Evolutionary conservation across 2,888 invertebrate genomes (phyloP).

Genomic region (Piscicola geometra): DNA sequence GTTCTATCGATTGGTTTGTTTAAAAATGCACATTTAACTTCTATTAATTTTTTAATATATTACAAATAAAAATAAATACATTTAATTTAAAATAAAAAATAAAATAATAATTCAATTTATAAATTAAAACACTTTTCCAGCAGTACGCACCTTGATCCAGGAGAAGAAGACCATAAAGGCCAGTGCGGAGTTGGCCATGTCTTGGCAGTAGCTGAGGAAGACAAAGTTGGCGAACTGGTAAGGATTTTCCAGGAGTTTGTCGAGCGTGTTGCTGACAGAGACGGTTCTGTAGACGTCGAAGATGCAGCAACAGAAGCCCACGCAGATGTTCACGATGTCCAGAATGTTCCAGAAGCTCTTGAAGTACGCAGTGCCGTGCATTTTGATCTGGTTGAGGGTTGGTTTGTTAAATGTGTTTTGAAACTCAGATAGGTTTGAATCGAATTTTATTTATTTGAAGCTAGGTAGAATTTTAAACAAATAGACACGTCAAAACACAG

Average conservation of each 20-base stretch:
- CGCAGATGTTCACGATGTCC: slow-evolving; percentile 62
- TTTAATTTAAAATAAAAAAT: too few species aligned
- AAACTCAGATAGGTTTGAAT: too few species aligned
- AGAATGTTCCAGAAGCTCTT: slow-evolving; percentile 65
- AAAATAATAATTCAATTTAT: too few species aligned
- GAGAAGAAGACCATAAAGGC: slow-evolving; percentile 66
- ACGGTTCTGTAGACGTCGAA: slow-evolving; percentile 59
- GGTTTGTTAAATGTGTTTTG: too few species aligned
- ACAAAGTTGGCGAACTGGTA: slow-evolving; percentile 63
- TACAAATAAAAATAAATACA: too few species aligned
- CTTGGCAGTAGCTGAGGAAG: slow-evolving; percentile 59
- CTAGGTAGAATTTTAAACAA: too few species aligned
- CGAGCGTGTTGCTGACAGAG: slow-evolving; percentile 54
- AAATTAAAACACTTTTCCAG: not conserved
- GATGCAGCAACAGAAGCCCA: slow-evolving; percentile 58
- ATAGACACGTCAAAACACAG: too few species aligned
- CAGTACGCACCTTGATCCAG: slow-evolving; percentile 63
- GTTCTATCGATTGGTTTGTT: too few species aligned
- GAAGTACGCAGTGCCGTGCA: slow-evolving; percentile 58
- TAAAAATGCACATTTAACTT: too few species aligned
- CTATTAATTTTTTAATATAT: too few species aligned
- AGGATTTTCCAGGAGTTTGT: slow-evolving; percentile 53
- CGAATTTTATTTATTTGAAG: too few species aligned
- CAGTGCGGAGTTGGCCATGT: slow-evolving; percentile 61
- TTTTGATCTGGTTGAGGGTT: slow-evolving; percentile 53